Base-by-base conservation (phyloP, 2,797 vertebrate genomes). In the Poeciliopsis infans region DNA sequence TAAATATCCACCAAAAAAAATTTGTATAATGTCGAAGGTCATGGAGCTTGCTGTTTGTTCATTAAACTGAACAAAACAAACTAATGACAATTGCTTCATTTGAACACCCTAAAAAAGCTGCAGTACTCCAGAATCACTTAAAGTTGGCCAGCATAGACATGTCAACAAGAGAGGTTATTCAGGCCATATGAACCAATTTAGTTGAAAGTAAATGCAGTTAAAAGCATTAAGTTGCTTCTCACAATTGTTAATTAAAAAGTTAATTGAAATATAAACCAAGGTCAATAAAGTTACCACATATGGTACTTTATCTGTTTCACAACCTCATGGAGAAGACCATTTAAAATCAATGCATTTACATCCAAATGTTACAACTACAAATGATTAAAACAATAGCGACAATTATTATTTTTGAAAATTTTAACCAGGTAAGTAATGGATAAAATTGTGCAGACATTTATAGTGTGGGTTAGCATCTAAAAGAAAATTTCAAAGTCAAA, bases 1-100 rank as follows among this genome's bases (percentile, higher is more conserved):
- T 28, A 31, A 59, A 71, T 75, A 83, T 85, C 75, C 74, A 0
- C 2, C 0, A 87, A 81, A 90, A 33, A 84, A 82, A 82, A 88
- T 81, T 1, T 83, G 7, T 13, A 15, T n/a, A 36, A 45, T 75
- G 82, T 57, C 79, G 80, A 66, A 15, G 20, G 86, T 79, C 59
- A 1, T 59, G 73, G 68, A 72, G 11, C 59, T 59, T 45, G 51
- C 76, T 72, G 72, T 82, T 84, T 1, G 25, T 13, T 79, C 47
- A 77, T 84, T 86, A 36, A 75, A 41, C 49, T 18, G 76, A 83
- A 88, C 77, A 82, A 77, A 79, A 77, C n/a, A 75, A 74, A 83
- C 64, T 57, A 82, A 86, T 43, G 39, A 31, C 39, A 75, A 45
- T 10, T 2, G 4, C 23, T 13, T 80, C 33, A 10, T 79, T 77